Conservation (phyloP, 2,113 vertebrate genomes). For the Albula goreensis region DNA sequence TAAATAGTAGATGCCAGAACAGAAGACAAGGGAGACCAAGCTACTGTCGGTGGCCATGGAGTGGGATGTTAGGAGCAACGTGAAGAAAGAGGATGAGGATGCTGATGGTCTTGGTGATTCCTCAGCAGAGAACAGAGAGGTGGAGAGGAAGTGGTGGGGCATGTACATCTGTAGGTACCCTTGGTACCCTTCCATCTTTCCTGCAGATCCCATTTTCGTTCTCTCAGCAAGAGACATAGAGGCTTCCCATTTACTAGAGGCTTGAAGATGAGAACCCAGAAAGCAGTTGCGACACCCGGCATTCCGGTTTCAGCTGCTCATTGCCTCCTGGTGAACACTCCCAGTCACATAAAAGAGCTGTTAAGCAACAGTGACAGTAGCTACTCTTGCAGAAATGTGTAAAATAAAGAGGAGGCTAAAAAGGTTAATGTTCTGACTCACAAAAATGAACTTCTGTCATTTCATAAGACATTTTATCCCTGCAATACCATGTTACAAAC, state of each 20-base stretch:
- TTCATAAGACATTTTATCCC: background rate
- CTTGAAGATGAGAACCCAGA: background rate
- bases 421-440: background rate
- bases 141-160: background rate
- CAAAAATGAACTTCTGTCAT: background rate
- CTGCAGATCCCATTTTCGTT: background rate
- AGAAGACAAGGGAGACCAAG: background rate
- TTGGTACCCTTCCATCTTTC: background rate
- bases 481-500: background rate
- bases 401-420: background rate
- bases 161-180: no score
- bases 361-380: background rate
- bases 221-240: background rate
- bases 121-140: no score
- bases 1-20: background rate
- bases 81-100: no score
- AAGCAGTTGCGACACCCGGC: background rate
- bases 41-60: background rate
- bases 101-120: no score
- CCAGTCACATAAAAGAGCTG: background rate
- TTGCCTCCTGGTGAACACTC: background rate
- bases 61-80: no score
- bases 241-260: background rate
- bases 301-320: background rate
- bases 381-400: background rate